These are phyloP conservation scores for Aporophyla nigra DNA, from an alignment of 2,888 invertebrate species.

Conservation along the genomic window DNA sequence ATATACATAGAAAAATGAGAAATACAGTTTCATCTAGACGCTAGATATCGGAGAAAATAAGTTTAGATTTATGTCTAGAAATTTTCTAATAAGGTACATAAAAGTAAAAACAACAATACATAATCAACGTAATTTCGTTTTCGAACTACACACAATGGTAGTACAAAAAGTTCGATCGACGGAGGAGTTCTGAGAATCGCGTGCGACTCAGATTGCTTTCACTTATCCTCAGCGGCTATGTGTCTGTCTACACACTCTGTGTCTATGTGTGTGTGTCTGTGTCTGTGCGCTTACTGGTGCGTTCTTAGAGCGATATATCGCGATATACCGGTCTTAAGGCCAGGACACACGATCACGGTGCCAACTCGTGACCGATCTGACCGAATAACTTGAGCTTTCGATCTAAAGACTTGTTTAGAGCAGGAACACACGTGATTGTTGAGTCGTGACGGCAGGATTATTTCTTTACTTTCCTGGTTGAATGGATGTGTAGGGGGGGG, in stretches of 20 bases:
- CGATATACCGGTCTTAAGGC: conserved; percentile 71
- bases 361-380: conserved; percentile 62
- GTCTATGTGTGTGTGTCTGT: conserved; percentile 3
- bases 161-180: conserved; percentile 62
- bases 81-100: conserved; percentile 29
- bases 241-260: conserved; percentile 44
- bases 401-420: conserved; percentile 44
- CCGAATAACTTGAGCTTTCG: conserved; percentile 63
- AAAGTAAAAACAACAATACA: conserved; percentile 56
- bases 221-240: conserved; percentile 64
- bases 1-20: neutral
- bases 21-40: neutral
- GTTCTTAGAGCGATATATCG: conserved; percentile 76
- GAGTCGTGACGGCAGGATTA: conserved; percentile 52
- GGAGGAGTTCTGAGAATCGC: conserved; percentile 52
- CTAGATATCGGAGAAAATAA: neutral
- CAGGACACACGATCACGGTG: conserved; percentile 57
- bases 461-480: conserved; percentile 48
- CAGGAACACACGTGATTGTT: conserved; percentile 38
- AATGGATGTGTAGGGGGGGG: neutral
- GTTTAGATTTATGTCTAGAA: conserved; percentile 6
- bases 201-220: conserved; percentile 68
- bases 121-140: conserved; percentile 61
- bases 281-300: conserved; percentile 34
- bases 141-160: conserved; percentile 62